Conservation (phyloP, 2,888 invertebrate species). For the Pammene aurita region DNA sequence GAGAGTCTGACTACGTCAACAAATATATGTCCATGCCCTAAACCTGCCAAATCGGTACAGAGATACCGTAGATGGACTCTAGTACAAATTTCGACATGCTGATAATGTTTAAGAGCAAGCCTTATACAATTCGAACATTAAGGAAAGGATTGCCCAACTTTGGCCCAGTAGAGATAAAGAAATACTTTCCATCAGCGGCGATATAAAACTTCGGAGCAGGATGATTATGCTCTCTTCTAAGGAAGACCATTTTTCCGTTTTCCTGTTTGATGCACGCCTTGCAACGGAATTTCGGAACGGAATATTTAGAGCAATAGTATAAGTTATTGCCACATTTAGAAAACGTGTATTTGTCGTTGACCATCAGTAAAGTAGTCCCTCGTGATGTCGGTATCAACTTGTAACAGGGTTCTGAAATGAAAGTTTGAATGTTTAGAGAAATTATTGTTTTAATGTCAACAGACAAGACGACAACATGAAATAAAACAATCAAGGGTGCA, state of each 20-base stretch:
- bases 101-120: too few relatives aligned
- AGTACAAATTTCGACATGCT: too few relatives aligned
- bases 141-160: too few relatives aligned
- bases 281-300: constrained; percentile 6
- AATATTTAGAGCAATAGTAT: constrained; percentile 19
- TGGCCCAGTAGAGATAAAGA: background rate
- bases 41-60: too few relatives aligned
- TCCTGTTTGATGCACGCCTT: constrained; percentile 2
- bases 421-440: too few relatives aligned
- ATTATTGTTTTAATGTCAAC: too few relatives aligned
- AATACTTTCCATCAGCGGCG: constrained; percentile 6
- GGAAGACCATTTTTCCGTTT: background rate
- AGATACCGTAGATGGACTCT: too few relatives aligned
- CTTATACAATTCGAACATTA: too few relatives aligned
- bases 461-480: too few relatives aligned
- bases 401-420: background rate
- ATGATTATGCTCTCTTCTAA: constrained; percentile 9
- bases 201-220: background rate
- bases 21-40: too few relatives aligned
- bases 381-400: constrained; percentile 9
- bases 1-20: too few relatives aligned
- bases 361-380: background rate
- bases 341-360: constrained; percentile 3
- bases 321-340: constrained; percentile 2
- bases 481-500: too few relatives aligned